Evolutionary conservation across 2,797 vertebrate species (phyloP).

Genomic region (Rhyacichthys aspro): DNA sequence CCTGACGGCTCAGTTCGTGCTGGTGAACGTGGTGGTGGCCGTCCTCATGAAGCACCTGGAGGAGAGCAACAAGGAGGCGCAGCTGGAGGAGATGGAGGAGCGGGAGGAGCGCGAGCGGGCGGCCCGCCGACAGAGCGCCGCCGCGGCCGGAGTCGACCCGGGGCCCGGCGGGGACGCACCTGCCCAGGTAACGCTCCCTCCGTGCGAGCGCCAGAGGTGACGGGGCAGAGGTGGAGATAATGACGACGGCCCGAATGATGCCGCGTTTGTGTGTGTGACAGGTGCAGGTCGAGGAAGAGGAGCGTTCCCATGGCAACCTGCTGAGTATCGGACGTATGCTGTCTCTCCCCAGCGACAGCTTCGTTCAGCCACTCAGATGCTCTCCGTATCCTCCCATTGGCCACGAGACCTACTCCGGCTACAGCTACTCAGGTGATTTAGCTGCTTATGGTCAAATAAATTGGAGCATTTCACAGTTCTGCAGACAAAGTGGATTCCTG

Average conservation of each 20-base stretch:
- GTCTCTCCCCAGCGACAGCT: slow-evolving; percentile 93
- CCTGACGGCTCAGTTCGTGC: slow-evolving; percentile 96
- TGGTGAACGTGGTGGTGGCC: slow-evolving; percentile 98
- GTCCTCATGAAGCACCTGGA: slow-evolving; percentile 99
- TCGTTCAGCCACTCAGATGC: slow-evolving; percentile 82
- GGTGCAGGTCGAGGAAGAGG: slow-evolving; percentile 78
- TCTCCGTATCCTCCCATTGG: slow-evolving; percentile 72
- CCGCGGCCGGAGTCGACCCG: slow-evolving; percentile 34
- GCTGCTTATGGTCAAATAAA: slow-evolving; percentile 41
- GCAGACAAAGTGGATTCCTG: slow-evolving; percentile 39
- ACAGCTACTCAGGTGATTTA: slow-evolving; percentile 74
- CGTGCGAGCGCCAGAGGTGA: slow-evolving; percentile 11
- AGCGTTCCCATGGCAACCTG: slow-evolving; percentile 78
- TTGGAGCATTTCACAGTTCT: slow-evolving; percentile 37
- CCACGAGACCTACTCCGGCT: slow-evolving; percentile 59
- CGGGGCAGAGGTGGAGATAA: slow-evolving; percentile 11
- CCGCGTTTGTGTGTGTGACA: slow-evolving; percentile 49
- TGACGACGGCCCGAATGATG: slow-evolving; percentile 44
- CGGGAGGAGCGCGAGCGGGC: slow-evolving; percentile 84
- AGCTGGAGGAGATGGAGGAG: slow-evolving; percentile 88
- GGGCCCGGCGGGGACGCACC: slow-evolving; percentile 47
- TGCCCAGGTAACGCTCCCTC: slow-evolving; percentile 71
- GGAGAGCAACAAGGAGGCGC: slow-evolving; percentile 92
- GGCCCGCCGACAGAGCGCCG: slow-evolving; percentile 26
- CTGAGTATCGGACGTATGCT: slow-evolving; percentile 87